Evolutionary conservation across 2,888 invertebrate genomes (phyloP), one percentile per base, ranked within the genome.

Genomic region (Anthrax anthrax): DNA sequence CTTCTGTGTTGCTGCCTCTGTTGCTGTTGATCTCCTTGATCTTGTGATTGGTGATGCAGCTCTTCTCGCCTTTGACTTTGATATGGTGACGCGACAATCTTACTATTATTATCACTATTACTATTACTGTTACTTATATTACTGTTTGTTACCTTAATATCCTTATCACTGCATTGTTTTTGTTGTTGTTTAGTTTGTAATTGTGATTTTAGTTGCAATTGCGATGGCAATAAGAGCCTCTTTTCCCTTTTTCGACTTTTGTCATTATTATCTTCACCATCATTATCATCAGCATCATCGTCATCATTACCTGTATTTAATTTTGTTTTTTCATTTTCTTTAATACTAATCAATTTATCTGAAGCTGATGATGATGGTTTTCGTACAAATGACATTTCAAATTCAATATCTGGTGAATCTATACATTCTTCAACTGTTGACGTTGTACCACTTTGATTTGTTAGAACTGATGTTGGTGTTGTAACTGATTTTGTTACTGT

Each of bases 111-210:
- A 29, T 36, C 41, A 46, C 43, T 44, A 19, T 32, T 43, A 43
- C 36, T 42, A 50, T 43, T 50, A 36, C 39, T 50, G 42, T 39
- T 45, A 47, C 44, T 47, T 43, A 42, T 37, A 37, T 44, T 47
- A 45, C 45, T 50, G 43, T 40, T 48, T 40, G 39, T 48, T 48
- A 45, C 40, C 40, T 48, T 47, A 48, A 37, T 14, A 46, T 48
- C 43, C 37, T 47, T 42, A 40, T 50, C 47, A 48, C 47, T 50
- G 48, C 48, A 50, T 45, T 47, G 47, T 37, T 41, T 43, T 39
- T 41, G 37, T 47, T 45, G 39, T 32, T 41, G 41, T 47, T 46
- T 36, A 37, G 46, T 42, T 46, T 23, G 27, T 46, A 39, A 42
- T 48, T 19, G 17, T 39, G 37, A 40, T 39, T 48, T 9, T 18